These are phyloP conservation scores for Sparidentex hasta DNA, from an alignment of 2,797 vertebrate species.

Conservation along the genomic window DNA sequence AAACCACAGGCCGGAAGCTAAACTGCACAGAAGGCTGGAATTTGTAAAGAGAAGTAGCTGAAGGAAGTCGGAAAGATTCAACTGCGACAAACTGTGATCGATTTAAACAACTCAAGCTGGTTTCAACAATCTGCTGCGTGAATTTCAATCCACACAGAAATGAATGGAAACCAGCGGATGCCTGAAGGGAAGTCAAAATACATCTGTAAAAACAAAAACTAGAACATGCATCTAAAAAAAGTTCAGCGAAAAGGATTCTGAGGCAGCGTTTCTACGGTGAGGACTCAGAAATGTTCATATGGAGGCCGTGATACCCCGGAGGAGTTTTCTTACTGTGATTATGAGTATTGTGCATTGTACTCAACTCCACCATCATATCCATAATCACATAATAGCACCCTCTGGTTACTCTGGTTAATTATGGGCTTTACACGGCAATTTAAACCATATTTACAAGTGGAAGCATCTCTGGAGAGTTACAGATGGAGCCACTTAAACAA, in stretches of 20 bases:
- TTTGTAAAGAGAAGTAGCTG: no score
- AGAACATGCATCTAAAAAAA: neutral
- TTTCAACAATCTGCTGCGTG: no score
- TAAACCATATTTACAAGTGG: conserved; percentile 36
- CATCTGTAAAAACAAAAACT: neutral
- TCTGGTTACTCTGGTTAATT: conserved; percentile 42
- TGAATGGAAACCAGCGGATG: neutral
- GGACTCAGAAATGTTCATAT: neutral
- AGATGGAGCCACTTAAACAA: conserved; percentile 12
- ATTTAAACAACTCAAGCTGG: no score
- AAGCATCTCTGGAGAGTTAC: conserved; percentile 18
- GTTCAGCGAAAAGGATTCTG: neutral
- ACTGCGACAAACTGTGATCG: no score
- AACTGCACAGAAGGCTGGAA: no score
- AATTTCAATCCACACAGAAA: no score
- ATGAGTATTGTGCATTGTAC: conserved; percentile 22
- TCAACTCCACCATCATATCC: conserved; percentile 6
- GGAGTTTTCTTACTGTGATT: conserved; percentile 1
- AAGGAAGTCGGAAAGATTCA: no score
- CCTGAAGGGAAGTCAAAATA: neutral
- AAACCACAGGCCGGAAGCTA: no score
- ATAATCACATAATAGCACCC: conserved; percentile 41
- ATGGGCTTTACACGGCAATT: conserved; percentile 36
- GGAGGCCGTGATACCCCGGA: neutral
- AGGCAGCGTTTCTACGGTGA: neutral